Conservation (phyloP, 2,797 vertebrate genomes). For the Pangasius sanitwongsei region DNA sequence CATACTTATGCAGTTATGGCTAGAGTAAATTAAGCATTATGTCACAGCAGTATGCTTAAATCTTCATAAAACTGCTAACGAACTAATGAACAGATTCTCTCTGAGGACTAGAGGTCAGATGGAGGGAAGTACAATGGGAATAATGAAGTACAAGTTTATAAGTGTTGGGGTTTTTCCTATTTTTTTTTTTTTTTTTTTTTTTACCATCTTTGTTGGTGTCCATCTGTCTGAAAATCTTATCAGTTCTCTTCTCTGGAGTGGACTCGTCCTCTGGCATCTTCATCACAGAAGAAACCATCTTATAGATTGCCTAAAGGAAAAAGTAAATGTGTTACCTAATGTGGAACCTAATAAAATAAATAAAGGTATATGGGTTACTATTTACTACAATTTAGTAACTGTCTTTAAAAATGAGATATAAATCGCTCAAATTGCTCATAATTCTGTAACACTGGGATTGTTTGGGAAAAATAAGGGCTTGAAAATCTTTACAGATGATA, state of each 20-base stretch:
- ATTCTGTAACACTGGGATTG: background rate
- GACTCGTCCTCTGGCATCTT: conserved; percentile 88
- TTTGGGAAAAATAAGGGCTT: background rate
- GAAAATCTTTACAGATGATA: background rate
- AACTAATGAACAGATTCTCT: background rate
- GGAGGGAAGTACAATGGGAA: background rate
- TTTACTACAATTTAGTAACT: background rate
- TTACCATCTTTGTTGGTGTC: conserved; percentile 81
- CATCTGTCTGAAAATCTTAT: conserved; percentile 89
- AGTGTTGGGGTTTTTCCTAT: background rate
- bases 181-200: conserved; percentile 61
- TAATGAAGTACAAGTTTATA: background rate
- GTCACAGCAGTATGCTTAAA: background rate
- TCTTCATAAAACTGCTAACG: background rate
- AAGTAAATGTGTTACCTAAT: background rate
- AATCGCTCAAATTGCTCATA: background rate
- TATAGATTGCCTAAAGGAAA: conserved; percentile 71
- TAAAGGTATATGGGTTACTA: background rate
- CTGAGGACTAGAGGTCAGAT: background rate
- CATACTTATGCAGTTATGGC: background rate
- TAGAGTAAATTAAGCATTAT: background rate
- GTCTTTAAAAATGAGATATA: background rate
- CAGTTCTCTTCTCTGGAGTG: conserved; percentile 85
- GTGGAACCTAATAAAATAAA: background rate
- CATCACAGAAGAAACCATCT: conserved; percentile 87